Base-by-base conservation (phyloP, 2,113 vertebrate species). In the Epinephelus moara region DNA sequence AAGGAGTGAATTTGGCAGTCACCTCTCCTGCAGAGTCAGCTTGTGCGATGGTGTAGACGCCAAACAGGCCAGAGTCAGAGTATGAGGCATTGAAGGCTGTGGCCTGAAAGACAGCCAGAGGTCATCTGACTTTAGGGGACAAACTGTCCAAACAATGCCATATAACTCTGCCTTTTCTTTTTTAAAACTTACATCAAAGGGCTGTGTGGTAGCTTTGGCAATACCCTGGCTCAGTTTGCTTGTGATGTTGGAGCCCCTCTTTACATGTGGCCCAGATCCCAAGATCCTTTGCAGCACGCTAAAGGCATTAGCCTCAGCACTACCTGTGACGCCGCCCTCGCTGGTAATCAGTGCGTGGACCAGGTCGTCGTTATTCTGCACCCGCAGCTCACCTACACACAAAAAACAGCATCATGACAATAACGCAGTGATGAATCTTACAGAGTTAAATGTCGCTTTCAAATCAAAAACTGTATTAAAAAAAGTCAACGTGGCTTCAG, bases 1-100 rank as follows among this genome's bases (percentile, higher is more conserved):
- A 49, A 17, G 3, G 5, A 57, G 70, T 15, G 21, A 27, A 59
- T 42, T 25, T 23, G 17, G 5, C 60, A 94, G 93, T 96, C 92
- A 98, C 98, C 91, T 97, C 97, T 66, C 91, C 92, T 78, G 97
- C 90, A 70, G 93, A 88, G n/a, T 91, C 27, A 47, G 96, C 95
- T 86, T 98, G 97, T 1, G 96, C 94, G 82, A 99, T 90, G 15
- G 96, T 95, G 17, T 98, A 98, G 82, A 99, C n/a, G 17, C 98
- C 98, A 72, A 99, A 99, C 18, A 99, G 96, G 15, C 97, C 97
- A 1, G 98, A 98, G 93, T 99, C 98, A 0, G 96, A 96, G 90
- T 98, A 99, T 10, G 94, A 95, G 76, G 95, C 95, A 69, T 96
- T 97, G 92, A 99, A 97, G 27, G 97, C 96, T 0, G 96, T 96